A percentile compares a stretch with the other conserved stretches of the same genome.
Evolutionary conservation across 2,797 vertebrate genomes (phyloP).

Genomic region (Monodelphis domestica): DNA sequence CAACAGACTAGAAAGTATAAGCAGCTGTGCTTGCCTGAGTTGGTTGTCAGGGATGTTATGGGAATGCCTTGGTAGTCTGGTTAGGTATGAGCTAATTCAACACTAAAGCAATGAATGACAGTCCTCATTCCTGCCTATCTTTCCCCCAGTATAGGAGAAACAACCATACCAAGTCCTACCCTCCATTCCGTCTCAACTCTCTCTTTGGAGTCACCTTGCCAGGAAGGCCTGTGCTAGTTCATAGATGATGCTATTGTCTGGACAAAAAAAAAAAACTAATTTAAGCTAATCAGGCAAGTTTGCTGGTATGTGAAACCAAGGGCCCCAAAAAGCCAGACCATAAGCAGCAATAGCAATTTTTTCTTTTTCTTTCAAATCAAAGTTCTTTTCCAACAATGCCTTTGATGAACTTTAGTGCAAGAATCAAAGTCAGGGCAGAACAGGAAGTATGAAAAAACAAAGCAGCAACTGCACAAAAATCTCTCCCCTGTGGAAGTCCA

Average conservation of each 20-base stretch:
- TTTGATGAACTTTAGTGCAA: constrained; percentile 72
- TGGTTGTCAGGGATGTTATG: neutral
- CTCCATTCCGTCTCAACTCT: neutral
- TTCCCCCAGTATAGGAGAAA: neutral
- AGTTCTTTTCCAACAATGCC: constrained; percentile 70
- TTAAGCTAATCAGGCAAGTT: neutral
- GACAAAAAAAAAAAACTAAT: neutral
- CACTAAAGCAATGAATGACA: neutral
- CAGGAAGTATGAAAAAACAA: neutral
- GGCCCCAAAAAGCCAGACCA: constrained; percentile 45
- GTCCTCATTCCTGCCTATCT: neutral
- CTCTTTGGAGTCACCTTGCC: neutral
- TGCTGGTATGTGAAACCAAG: neutral
- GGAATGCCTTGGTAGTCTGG: neutral
- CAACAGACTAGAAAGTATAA: neutral
- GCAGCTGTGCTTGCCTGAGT: neutral
- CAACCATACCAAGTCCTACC: neutral
- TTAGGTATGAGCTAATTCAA: neutral
- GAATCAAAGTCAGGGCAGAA: constrained; percentile 38
- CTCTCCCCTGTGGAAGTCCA: constrained; percentile 50
- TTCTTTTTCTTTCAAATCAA: constrained; percentile 67
- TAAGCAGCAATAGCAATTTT: neutral
- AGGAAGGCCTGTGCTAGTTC: neutral
- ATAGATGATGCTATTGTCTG: neutral
- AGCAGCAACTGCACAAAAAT: constrained; percentile 48